phyloP scores from a whole-genome alignment of 2,113 vertebrate species.

The Chauna torquata region DNA sequence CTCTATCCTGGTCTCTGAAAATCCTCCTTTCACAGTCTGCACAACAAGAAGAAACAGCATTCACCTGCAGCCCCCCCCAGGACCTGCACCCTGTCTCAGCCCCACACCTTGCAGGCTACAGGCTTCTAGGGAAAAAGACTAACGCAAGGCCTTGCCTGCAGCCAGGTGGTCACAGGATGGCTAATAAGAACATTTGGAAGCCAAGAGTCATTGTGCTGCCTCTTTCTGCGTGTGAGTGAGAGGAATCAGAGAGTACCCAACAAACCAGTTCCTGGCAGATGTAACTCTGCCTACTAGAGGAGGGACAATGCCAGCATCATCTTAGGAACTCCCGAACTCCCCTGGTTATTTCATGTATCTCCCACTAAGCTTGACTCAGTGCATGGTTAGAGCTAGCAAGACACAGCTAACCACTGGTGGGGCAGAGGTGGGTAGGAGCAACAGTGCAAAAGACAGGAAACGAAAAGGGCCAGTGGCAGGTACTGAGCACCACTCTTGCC shows the following conservation, averaged over 20 bases:
- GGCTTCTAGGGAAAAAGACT: background rate
- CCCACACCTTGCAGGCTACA: background rate
- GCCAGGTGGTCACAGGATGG: background rate
- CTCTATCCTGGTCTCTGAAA: constrained; percentile 97
- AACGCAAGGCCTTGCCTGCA: background rate
- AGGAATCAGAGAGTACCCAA: too few relatives aligned
- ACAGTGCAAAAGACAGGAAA: background rate
- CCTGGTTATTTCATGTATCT: rapidly evolving
- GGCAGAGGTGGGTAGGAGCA: background rate
- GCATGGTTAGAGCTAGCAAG: background rate
- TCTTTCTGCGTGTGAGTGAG: background rate
- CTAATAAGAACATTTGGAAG: background rate
- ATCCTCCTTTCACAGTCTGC: constrained; percentile 98
- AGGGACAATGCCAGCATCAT: background rate
- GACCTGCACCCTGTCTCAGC: background rate
- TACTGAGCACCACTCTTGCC: background rate
- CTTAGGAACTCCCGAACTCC: background rate
- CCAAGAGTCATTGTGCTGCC: background rate
- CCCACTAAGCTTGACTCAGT: background rate
- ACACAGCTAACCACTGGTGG: background rate
- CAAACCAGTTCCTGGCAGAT: background rate
- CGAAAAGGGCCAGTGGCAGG: background rate
- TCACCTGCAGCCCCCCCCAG: background rate
- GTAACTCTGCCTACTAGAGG: background rate
- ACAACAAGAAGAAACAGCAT: background rate